Evolutionary conservation across 2,888 invertebrate genomes (phyloP).

Genomic region (Habrosyne pyritoides): DNA sequence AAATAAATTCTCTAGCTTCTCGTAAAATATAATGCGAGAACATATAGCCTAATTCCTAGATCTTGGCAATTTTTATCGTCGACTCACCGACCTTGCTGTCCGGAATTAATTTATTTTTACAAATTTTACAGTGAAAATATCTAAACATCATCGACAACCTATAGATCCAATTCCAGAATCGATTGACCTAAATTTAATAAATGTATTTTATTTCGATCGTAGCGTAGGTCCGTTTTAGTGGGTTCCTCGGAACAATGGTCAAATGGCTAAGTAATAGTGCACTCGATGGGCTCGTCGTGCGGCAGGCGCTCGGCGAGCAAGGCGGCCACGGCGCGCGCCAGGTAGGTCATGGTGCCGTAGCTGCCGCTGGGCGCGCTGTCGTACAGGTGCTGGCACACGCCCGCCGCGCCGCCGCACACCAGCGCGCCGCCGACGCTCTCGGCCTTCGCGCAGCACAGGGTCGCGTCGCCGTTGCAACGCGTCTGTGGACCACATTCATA

Average conservation of each 20-base stretch:
- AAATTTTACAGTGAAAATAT: no score
- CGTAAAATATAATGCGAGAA: not conserved
- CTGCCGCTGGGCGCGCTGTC: constrained; percentile 99
- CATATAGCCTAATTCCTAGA: not conserved
- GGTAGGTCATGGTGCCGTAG: constrained; percentile 98
- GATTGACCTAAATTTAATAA: no score
- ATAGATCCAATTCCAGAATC: no score
- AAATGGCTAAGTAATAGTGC: constrained; percentile 87
- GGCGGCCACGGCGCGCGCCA: constrained; percentile 92
- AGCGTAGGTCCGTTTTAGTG: no score
- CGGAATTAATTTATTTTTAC: no score
- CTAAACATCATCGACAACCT: no score
- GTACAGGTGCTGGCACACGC: constrained; percentile 98
- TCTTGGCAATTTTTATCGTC: no score
- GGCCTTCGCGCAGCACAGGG: constrained; percentile 94
- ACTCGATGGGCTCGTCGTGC: constrained; percentile 90
- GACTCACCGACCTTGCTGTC: no score
- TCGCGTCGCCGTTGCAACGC: constrained; percentile 94
- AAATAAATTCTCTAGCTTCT: not conserved
- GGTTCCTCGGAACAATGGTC: no score
- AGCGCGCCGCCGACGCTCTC: constrained; percentile 82
- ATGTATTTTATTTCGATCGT: no score
- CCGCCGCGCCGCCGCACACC: constrained; percentile 96
- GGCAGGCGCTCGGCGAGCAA: constrained; percentile 88
- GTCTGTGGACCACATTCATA: constrained; percentile 78